These are phyloP conservation scores for Coptodon bakossiorum DNA, from an alignment of 2,113 vertebrate species.

Conservation along the genomic window DNA sequence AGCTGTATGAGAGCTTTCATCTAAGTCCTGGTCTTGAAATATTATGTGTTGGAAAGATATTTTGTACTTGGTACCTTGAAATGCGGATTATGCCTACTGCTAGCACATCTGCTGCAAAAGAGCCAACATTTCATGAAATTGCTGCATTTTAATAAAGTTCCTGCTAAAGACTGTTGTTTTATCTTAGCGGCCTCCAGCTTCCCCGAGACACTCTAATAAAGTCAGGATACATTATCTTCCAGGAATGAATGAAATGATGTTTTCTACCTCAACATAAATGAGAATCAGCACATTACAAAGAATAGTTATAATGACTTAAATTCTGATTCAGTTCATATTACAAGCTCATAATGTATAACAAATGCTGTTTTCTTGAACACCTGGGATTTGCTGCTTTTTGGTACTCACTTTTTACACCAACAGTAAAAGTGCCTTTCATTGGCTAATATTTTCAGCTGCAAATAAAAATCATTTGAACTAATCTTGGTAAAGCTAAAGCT, in stretches of 20 bases:
- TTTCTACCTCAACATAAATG: neutral
- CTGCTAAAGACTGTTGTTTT: neutral
- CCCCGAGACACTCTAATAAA: neutral
- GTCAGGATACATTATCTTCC: neutral
- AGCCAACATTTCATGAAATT: neutral
- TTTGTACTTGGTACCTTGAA: neutral
- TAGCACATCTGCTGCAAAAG: neutral
- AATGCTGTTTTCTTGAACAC: neutral
- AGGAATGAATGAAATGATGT: neutral
- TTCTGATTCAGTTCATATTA: neutral
- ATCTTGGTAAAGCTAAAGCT: neutral
- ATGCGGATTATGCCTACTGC: neutral
- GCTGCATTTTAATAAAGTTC: neutral
- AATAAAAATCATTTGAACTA: neutral
- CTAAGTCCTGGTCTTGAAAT: neutral
- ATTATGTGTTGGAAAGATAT: neutral
- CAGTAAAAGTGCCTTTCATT: neutral
- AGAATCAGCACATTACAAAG: neutral
- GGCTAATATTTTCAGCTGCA: neutral
- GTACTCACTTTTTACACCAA: neutral
- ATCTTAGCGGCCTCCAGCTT: neutral
- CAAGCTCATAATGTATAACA: neutral
- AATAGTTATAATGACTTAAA: neutral
- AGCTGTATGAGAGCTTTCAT: constrained; percentile 40
- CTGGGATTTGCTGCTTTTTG: neutral